Evolutionary conservation across 2,113 vertebrate genomes (phyloP), one percentile per base, ranked within the genome.

Genomic region (Cathartes aura): DNA sequence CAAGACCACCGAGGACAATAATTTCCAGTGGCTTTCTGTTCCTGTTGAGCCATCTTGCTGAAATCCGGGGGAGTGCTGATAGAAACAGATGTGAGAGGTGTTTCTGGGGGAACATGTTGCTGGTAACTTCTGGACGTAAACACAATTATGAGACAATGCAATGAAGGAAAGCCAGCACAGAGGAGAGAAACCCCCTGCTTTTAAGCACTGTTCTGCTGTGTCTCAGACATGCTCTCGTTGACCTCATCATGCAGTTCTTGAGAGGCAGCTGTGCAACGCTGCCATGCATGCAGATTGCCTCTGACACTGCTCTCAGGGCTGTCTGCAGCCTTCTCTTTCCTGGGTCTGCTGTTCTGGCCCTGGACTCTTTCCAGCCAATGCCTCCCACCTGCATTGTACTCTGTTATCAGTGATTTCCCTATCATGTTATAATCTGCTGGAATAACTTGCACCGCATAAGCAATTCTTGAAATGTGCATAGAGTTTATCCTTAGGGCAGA

Each of bases 181-280:
- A 68, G 43, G 27, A 72, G 22, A 62, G 59, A 75, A 38, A 11
- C 4, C 2, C 17, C 32, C 14, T 38, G 9, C 19, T 66, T 60
- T 62, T 40, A 52, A 85, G 50, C 19, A 30, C 16, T 40, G 32
- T 47, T 53, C 16, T 89, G 47, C 74, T 60, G 11, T 50, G 32
- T 50, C 32, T 50, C 12, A 34, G 50, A 17, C 8, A 6, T 50
- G 40, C 15, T 79, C 6, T 66, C 5, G 3, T 23, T 63, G 62
- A 48, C 20, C 29, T 15, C 14, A 27, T n/a, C 38, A 17, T 17
- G 22, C 0, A 0, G 8, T 9, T 90, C 15, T 27, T 80, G 29
- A 64, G 74, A 71, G 6, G 38, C 15, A 81, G 22, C 12, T 71
- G 64, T 30, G 22, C 4, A 22, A 6, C 1, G 7, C 82, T 80